Conservation (phyloP, 2,888 invertebrate species). For the Torymus texanus region DNA sequence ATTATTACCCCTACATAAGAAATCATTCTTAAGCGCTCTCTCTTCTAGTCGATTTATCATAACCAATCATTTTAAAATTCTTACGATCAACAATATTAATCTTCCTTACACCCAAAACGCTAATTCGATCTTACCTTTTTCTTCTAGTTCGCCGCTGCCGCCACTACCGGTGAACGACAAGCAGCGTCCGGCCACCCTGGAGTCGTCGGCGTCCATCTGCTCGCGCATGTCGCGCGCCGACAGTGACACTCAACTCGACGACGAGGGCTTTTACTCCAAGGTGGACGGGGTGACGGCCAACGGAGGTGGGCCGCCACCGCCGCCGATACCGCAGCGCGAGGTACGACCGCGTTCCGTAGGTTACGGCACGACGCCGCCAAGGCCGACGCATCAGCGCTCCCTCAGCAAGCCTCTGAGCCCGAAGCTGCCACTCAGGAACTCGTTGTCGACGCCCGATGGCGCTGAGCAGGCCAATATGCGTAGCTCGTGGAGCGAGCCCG, state of each 20-base stretch:
- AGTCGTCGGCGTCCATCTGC: slow-evolving; percentile 61
- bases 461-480: slow-evolving; percentile 75
- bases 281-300: slow-evolving; percentile 64
- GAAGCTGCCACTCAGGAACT: slow-evolving; percentile 76
- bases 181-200: slow-evolving; percentile 69
- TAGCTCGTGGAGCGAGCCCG: slow-evolving; percentile 78
- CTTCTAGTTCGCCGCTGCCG: slow-evolving; percentile 85
- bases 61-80: slow-evolving; percentile 56
- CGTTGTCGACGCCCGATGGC: slow-evolving; percentile 76
- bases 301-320: slow-evolving; percentile 71
- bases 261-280: slow-evolving; percentile 72
- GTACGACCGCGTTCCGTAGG: slow-evolving; percentile 79
- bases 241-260: slow-evolving; percentile 69
- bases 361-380: slow-evolving; percentile 75
- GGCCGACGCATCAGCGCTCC: slow-evolving; percentile 74
- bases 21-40: too few species aligned
- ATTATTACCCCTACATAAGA: too few species aligned
- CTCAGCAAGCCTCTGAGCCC: slow-evolving; percentile 78
- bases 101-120: too few species aligned
- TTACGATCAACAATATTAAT: not conserved
- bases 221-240: slow-evolving; percentile 69
- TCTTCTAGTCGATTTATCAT: not conserved
- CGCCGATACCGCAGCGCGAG: slow-evolving; percentile 80
- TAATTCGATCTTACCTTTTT: too few species aligned
- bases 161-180: slow-evolving; percentile 81